phyloP scores from a whole-genome alignment of 2,113 vertebrate species.

The Lepisosteus osseus region DNA sequence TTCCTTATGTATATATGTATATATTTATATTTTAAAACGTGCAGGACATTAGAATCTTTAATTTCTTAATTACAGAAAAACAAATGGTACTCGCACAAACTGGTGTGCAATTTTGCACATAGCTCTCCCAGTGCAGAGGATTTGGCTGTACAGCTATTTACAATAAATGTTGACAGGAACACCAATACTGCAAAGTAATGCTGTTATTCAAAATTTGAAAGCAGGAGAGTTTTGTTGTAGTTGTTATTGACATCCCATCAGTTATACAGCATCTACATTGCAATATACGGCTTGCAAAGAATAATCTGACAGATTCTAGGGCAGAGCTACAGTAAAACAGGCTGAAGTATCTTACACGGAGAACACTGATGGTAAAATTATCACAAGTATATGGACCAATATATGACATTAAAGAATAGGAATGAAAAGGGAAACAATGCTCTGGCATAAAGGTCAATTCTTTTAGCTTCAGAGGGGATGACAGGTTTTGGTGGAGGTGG shows the following conservation, averaged over 20 bases:
- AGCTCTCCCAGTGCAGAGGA: constrained; percentile 53
- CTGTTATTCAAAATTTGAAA: constrained; percentile 66
- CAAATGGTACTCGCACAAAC: constrained; percentile 41
- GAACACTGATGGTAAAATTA: constrained; percentile 20
- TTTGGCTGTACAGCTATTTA: constrained; percentile 65
- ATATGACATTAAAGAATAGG: constrained; percentile 97
- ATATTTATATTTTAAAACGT: constrained; percentile 44
- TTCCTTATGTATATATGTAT: constrained; percentile 13
- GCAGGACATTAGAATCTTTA: constrained; percentile 55
- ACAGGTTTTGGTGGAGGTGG: constrained; percentile 90
- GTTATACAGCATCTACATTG: constrained; percentile 64
- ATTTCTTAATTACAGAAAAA: constrained; percentile 44
- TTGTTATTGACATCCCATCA: constrained; percentile 33
- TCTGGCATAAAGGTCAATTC: constrained; percentile 89
- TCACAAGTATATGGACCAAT: constrained; percentile 98
- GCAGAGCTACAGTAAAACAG: too few species aligned
- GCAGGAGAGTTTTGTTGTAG: constrained; percentile 40
- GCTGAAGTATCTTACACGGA: too few species aligned
- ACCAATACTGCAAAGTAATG: constrained; percentile 69
- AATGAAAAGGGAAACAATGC: constrained; percentile 96
- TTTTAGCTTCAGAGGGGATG: constrained; percentile 93
- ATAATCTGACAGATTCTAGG: too few species aligned
- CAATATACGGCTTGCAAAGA: constrained; percentile 38
- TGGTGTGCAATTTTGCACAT: constrained; percentile 45
- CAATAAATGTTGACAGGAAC: constrained; percentile 42